phyloP scores from a whole-genome alignment of 2,113 vertebrate species.

The Amphiprion percula region DNA sequence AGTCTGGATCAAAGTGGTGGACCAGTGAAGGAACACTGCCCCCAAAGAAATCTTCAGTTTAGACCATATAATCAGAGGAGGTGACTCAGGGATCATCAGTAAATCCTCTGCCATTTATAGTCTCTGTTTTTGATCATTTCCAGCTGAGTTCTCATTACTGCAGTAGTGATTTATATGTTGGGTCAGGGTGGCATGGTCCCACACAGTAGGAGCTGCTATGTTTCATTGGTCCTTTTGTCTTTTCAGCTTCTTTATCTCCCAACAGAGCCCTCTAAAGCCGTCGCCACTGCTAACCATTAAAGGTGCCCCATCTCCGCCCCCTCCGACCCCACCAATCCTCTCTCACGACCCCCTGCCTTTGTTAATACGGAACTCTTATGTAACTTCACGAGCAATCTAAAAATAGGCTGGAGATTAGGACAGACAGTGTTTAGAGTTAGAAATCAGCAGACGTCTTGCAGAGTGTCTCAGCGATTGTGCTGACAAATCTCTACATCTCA shows the following conservation, averaged over 20 bases:
- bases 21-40: not conserved
- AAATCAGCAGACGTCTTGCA: slow-evolving; percentile 51
- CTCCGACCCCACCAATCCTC: slow-evolving; percentile 47
- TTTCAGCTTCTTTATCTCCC: slow-evolving; percentile 53
- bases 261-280: slow-evolving; percentile 22
- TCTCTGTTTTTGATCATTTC: slow-evolving; percentile 53
- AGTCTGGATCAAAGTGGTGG: not conserved
- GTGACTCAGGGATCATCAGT: slow-evolving; percentile 33
- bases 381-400: slow-evolving; percentile 67
- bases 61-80: slow-evolving; percentile 4
- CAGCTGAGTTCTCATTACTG: slow-evolving; percentile 68
- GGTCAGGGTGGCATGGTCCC: slow-evolving; percentile 47
- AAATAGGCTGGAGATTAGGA: slow-evolving; percentile 68
- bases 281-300: slow-evolving; percentile 52
- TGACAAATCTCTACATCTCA: slow-evolving; percentile 52
- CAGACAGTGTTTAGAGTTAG: slow-evolving; percentile 65
- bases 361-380: slow-evolving; percentile 67
- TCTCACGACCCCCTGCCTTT: slow-evolving; percentile 69
- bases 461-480: slow-evolving; percentile 37
- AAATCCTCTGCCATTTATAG: slow-evolving; percentile 47
- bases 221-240: slow-evolving; percentile 67
- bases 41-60: not conserved
- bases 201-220: slow-evolving; percentile 48
- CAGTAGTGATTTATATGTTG: slow-evolving; percentile 65
- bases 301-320: slow-evolving; percentile 47